phyloP scores from a whole-genome alignment of 2,797 vertebrate species.

The Neosalanx taihuensis region DNA sequence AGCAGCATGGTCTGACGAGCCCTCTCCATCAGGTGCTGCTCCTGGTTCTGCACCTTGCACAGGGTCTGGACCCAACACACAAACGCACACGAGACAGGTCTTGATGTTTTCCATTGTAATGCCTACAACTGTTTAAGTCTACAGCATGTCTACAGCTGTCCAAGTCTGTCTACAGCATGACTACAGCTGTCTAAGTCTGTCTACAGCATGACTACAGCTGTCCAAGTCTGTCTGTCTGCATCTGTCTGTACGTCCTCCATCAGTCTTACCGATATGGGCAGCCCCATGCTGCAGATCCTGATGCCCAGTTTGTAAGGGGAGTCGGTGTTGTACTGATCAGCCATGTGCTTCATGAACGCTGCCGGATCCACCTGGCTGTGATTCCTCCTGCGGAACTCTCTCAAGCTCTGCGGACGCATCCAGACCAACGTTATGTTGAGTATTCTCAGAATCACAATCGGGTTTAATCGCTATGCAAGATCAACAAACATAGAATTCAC shows the following conservation, averaged over 20 bases:
- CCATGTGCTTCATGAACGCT: conserved; percentile 75
- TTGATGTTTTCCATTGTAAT: no score
- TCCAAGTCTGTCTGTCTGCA: background rate
- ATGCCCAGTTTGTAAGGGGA: conserved; percentile 76
- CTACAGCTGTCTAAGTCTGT: no score
- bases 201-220: background rate
- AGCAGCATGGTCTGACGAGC: conserved; percentile 65
- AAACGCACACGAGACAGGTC: background rate
- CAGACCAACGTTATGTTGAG: no score
- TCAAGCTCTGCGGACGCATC: conserved; percentile 66
- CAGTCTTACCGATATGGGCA: conserved; percentile 70
- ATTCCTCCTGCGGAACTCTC: conserved; percentile 54
- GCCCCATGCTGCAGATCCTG: conserved; percentile 71
- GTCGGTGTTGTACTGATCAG: conserved; percentile 74
- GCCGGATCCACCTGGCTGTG: conserved; percentile 65
- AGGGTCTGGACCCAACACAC: conserved; percentile 64
- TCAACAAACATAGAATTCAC: no score
- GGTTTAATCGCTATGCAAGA: no score
- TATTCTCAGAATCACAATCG: no score
- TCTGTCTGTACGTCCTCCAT: background rate
- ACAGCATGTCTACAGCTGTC: no score
- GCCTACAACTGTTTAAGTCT: no score
- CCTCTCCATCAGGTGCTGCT: conserved; percentile 49
- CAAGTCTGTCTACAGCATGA: no score
- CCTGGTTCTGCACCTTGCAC: conserved; percentile 49